phyloP scores from a whole-genome alignment of 2,113 vertebrate species.

The Mastomys coucha region DNA sequence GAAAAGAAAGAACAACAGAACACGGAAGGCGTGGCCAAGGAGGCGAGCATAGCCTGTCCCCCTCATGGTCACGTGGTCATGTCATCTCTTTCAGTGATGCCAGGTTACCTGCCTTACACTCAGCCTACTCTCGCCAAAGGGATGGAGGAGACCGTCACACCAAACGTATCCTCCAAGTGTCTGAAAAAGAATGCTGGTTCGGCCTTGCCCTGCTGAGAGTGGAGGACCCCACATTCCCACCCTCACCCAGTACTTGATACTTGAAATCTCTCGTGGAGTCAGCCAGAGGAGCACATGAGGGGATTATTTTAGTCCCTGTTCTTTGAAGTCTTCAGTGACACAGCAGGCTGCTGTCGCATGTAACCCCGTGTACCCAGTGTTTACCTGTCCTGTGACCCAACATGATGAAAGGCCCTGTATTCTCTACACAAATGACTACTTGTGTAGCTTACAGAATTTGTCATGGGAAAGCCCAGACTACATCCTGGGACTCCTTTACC shows the following conservation, averaged over 20 bases:
- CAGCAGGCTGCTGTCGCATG: not conserved
- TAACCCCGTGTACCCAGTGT: accelerated
- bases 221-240: not conserved
- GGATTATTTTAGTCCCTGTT: not conserved
- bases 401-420: accelerated
- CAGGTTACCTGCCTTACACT: not conserved
- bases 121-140: not conserved
- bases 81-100: no score
- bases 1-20: not conserved
- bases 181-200: not conserved
- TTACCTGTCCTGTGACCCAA: not conserved
- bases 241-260: not conserved
- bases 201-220: not conserved
- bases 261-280: not conserved
- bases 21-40: not conserved
- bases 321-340: not conserved
- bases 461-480: not conserved
- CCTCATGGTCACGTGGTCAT: accelerated
- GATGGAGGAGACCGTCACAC: not conserved
- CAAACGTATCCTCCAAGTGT: not conserved
- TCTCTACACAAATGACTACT: no score
- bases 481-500: not conserved
- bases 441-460: not conserved
- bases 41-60: accelerated
- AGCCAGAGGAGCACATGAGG: not conserved